phyloP scores from a whole-genome alignment of 2,113 vertebrate genomes.

The Cyanoderma ruficeps region DNA sequence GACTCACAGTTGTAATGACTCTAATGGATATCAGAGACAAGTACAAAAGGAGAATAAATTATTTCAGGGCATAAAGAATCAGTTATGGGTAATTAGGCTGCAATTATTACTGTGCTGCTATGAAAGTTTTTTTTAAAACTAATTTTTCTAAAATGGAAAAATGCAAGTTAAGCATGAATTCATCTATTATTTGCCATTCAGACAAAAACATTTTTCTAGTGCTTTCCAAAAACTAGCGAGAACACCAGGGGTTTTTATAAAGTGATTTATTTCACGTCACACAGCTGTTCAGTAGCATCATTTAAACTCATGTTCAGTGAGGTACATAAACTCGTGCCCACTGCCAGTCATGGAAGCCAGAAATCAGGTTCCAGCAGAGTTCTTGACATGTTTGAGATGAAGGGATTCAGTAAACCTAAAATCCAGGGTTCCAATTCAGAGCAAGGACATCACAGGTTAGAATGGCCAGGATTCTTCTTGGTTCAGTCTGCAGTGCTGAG shows the following conservation, averaged over 20 bases:
- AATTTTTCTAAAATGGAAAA: conserved; percentile 26
- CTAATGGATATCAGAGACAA: conserved; percentile 55
- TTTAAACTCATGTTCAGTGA: neutral
- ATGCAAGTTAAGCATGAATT: conserved; percentile 15
- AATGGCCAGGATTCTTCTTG: neutral
- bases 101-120: conserved; percentile 52
- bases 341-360: neutral
- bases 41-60: conserved; percentile 52
- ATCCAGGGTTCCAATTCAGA: neutral
- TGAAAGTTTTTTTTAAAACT: neutral
- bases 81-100: conserved; percentile 54
- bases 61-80: conserved; percentile 51
- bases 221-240: neutral
- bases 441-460: neutral
- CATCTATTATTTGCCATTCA: conserved; percentile 21
- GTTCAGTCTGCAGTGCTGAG: neutral
- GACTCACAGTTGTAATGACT: conserved; percentile 44
- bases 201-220: conserved; percentile 35
- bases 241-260: neutral
- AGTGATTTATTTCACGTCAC: neutral
- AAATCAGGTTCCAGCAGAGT: neutral
- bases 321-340: neutral
- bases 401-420: neutral
- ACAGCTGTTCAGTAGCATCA: neutral
- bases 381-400: neutral